Percentiles rank a stretch among this genome's conserved stretches.
Evolutionary conservation across 2,888 invertebrate species (phyloP).

Genomic region (Tineola bisselliella): DNA sequence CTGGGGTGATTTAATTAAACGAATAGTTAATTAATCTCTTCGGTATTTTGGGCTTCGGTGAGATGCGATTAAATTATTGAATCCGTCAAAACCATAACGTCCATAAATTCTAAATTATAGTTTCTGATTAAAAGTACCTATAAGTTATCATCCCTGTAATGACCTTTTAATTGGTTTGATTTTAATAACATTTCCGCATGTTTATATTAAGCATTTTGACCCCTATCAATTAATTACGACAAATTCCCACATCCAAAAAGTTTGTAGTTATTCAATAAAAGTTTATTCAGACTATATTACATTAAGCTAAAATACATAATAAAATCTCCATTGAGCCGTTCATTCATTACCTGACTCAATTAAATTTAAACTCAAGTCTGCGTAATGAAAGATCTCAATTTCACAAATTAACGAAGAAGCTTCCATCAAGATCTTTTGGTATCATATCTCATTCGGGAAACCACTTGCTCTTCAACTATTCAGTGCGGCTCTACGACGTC

Average conservation of each 20-base stretch:
- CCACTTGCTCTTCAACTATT: constrained; percentile 34
- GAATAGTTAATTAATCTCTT: constrained; percentile 58
- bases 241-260: no score
- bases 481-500: constrained; percentile 19
- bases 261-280: no score
- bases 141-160: background rate
- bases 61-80: constrained; percentile 54
- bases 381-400: constrained; percentile 11
- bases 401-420: constrained; percentile 5
- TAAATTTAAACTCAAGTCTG: constrained; percentile 1
- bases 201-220: background rate
- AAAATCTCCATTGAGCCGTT: background rate
- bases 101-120: background rate
- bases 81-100: constrained; percentile 38
- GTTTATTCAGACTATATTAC: background rate
- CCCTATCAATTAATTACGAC: background rate
- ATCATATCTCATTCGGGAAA: constrained; percentile 21
- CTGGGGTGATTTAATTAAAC: constrained; percentile 49
- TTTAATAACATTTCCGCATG: background rate
- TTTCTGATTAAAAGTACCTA: background rate
- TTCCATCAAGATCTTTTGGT: constrained; percentile 6
- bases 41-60: constrained; percentile 27
- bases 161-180: background rate
- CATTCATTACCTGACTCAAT: background rate
- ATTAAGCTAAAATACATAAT: background rate